Evolutionary conservation across 1,140 invertebrate genomes (phyloP).

Genomic region (Drosophila azteca): DNA sequence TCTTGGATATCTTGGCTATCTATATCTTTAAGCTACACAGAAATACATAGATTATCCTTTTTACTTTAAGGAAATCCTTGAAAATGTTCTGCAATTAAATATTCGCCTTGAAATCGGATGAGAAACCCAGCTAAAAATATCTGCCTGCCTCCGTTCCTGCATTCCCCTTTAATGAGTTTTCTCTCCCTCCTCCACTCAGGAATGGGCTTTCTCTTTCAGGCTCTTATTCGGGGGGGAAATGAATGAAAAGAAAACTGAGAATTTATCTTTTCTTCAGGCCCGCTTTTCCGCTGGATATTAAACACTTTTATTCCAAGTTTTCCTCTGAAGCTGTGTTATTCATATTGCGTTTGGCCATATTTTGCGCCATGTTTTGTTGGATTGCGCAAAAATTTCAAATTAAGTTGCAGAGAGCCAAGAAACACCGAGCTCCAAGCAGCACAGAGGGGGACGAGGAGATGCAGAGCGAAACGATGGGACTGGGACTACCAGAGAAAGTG

Average conservation of each 20-base stretch:
- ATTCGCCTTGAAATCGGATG: no score
- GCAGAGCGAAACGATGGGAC: neutral
- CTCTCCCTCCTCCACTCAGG: no score
- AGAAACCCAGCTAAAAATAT: no score
- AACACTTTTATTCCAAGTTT: slow-evolving; percentile 82
- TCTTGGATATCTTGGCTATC: no score
- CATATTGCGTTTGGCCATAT: slow-evolving; percentile 77
- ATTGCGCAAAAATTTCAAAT: slow-evolving; percentile 82
- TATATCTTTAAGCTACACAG: no score
- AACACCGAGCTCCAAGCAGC: neutral
- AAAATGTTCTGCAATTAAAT: no score
- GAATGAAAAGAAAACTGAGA: neutral
- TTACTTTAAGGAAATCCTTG: no score
- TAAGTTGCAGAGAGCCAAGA: slow-evolving; percentile 64
- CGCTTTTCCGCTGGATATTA: slow-evolving; percentile 67
- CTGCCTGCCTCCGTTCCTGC: no score
- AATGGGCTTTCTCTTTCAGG: no score
- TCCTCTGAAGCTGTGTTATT: slow-evolving; percentile 73
- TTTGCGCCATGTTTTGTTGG: slow-evolving; percentile 76
- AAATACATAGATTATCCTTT: no score
- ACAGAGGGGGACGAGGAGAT: slow-evolving; percentile 1
- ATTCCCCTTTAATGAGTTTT: no score
- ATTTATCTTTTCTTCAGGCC: slow-evolving; percentile 11
- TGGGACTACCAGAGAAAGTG: neutral
- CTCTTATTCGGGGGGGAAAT: no score